These are phyloP conservation scores for Theocolax elegans DNA, from an alignment of 1,140 invertebrate genomes.

Conservation along the genomic window DNA sequence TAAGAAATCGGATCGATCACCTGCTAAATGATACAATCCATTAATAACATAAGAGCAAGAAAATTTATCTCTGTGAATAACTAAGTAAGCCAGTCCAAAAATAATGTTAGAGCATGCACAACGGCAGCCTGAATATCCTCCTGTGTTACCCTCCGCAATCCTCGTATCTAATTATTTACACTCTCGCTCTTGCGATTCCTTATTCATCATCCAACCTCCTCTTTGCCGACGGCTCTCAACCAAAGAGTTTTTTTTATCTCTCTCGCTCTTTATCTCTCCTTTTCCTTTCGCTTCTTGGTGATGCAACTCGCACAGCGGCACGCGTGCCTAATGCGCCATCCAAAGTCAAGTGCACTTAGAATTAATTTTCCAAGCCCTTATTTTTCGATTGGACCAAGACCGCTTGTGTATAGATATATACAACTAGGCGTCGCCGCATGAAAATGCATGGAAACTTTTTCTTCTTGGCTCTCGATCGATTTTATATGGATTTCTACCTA, in stretches of 20 bases:
- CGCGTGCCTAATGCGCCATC: conserved; percentile 26
- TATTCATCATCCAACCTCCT: conserved; percentile 1
- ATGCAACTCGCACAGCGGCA: conserved; percentile 28
- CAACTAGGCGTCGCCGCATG: conserved; percentile 4
- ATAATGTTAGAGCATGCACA: too few relatives aligned
- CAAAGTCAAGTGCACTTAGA: conserved; percentile 28
- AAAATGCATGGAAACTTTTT: conserved; percentile 22
- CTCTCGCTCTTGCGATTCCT: conserved; percentile 12
- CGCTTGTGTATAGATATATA: too few relatives aligned
- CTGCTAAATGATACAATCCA: too few relatives aligned
- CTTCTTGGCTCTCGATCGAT: neutral
- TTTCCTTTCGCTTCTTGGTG: neutral
- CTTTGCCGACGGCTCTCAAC: neutral
- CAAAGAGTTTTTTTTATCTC: neutral
- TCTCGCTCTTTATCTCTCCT: neutral
- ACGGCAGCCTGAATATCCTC: too few relatives aligned
- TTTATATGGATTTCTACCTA: neutral
- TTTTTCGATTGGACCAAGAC: conserved; percentile 20
- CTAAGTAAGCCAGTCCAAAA: too few relatives aligned
- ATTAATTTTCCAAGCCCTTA: conserved; percentile 35
- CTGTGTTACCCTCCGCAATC: too few relatives aligned
- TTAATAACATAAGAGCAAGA: too few relatives aligned
- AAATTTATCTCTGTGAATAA: too few relatives aligned
- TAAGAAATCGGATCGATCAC: too few relatives aligned
- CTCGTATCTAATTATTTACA: neutral